These are phyloP conservation scores for Lepus oiostolus DNA, from an alignment of 2,797 vertebrate species.

Conservation along the genomic window DNA sequence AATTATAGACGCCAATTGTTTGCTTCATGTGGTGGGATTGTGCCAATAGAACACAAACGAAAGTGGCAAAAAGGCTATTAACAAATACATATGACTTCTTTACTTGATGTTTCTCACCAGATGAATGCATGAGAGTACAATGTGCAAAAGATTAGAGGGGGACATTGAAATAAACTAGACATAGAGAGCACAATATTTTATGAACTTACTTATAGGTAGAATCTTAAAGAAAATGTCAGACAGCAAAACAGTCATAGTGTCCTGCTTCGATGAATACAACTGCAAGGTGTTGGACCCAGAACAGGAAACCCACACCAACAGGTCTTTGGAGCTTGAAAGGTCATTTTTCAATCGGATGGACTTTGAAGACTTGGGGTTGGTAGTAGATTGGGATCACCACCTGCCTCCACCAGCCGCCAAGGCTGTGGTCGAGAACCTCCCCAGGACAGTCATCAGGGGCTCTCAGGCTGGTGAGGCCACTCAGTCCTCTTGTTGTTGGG, in stretches of 20 bases:
- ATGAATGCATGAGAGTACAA: neutral
- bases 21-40: too few species aligned
- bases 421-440: constrained; percentile 91
- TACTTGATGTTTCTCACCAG: neutral
- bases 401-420: constrained; percentile 93
- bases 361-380: constrained; percentile 89
- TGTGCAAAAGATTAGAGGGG: neutral
- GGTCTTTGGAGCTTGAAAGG: constrained; percentile 94
- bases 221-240: constrained; percentile 33
- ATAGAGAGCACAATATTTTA: neutral
- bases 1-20: neutral
- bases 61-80: neutral
- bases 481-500: neutral
- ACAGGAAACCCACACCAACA: constrained; percentile 92
- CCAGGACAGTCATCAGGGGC: constrained; percentile 90
- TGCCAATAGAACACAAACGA: neutral
- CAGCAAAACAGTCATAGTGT: constrained; percentile 90
- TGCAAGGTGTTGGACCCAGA: constrained; percentile 92
- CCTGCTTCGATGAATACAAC: constrained; percentile 96
- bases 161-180: neutral
- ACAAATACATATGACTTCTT: neutral
- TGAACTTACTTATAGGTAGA: neutral
- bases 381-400: constrained; percentile 94
- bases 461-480: constrained; percentile 92
- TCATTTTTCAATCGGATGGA: constrained; percentile 94